A percentile compares a stretch with the other conserved stretches of the same genome.
These are phyloP conservation scores for Hippocampus guttulatus DNA, from an alignment of 2,113 vertebrate genomes.

Conservation along the genomic window DNA sequence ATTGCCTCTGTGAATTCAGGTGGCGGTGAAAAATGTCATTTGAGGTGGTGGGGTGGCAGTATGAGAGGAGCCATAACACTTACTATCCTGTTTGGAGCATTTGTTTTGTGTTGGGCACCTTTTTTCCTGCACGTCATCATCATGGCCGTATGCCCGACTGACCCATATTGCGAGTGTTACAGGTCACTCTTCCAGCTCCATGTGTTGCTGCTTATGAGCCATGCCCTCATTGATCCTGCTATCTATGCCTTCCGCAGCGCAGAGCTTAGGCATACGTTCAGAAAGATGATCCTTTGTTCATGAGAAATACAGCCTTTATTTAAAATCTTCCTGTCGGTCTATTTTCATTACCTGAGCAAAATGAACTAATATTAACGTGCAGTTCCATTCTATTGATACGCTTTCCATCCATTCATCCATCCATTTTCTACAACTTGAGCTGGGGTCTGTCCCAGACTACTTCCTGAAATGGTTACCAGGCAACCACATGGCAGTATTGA, in stretches of 20 bases:
- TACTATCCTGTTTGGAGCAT: conserved; percentile 88
- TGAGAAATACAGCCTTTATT: conserved; percentile 29
- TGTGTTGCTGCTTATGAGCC: conserved; percentile 85
- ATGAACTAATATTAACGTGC: too few species aligned
- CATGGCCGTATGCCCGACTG: conserved; percentile 80
- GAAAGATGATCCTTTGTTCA: conserved; percentile 78
- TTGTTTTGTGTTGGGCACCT: conserved; percentile 89
- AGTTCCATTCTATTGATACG: too few species aligned
- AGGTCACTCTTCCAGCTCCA: conserved; percentile 88
- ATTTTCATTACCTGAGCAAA: too few species aligned
- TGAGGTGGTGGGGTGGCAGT: conserved; percentile 64
- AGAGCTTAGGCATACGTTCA: conserved; percentile 82
- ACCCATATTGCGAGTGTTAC: conserved; percentile 94
- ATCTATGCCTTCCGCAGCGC: conserved; percentile 91
- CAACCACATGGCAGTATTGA: too few species aligned
- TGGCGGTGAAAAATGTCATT: conserved; percentile 7
- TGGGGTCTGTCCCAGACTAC: too few species aligned
- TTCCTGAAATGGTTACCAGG: too few species aligned
- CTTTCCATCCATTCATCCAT: too few species aligned
- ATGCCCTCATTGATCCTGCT: conserved; percentile 85
- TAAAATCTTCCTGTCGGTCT: neutral
- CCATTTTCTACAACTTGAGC: too few species aligned
- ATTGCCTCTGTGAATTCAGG: conserved; percentile 72
- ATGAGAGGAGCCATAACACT: conserved; percentile 84
- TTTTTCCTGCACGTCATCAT: conserved; percentile 88